Evolutionary conservation across 2,113 vertebrate genomes (phyloP).

Genomic region (Pagrus major): DNA sequence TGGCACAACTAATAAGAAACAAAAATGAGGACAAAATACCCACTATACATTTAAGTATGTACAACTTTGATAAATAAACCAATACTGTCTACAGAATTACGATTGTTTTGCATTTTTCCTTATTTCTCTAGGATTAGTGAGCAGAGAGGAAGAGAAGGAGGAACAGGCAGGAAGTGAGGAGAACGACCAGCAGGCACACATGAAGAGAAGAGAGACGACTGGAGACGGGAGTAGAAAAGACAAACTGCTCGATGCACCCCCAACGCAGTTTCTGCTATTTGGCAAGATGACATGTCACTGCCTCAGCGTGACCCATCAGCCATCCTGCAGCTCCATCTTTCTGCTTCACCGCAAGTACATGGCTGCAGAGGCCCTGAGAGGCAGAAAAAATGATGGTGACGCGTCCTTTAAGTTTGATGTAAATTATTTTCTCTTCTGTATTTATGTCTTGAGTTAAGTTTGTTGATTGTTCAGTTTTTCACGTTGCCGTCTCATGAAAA

Average conservation of each 20-base stretch:
- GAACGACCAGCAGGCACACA: slow-evolving; percentile 47
- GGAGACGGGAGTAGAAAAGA: slow-evolving; percentile 22
- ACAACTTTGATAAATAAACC: slow-evolving; percentile 97
- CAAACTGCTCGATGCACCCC: slow-evolving; percentile 28
- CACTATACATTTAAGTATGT: slow-evolving; percentile 93
- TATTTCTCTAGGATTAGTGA: slow-evolving; percentile 55
- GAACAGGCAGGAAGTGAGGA: too few relatives aligned
- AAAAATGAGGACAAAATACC: slow-evolving; percentile 88
- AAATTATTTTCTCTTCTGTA: too few relatives aligned
- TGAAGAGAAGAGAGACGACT: slow-evolving; percentile 7
- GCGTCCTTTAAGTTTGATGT: too few relatives aligned
- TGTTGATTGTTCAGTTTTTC: too few relatives aligned
- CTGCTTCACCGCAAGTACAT: slow-evolving; percentile 26
- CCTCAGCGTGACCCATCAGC: slow-evolving; percentile 6
- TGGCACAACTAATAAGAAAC: slow-evolving; percentile 81
- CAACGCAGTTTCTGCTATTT: slow-evolving; percentile 12
- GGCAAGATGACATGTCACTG: slow-evolving; percentile 15
- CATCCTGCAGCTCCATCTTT: slow-evolving; percentile 22
- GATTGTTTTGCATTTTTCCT: slow-evolving; percentile 68
- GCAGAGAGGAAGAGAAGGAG: slow-evolving; percentile 24
- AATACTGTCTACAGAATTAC: slow-evolving; percentile 87
- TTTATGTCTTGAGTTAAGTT: too few relatives aligned
- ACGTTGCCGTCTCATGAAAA: too few relatives aligned
- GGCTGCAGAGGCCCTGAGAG: too few relatives aligned
- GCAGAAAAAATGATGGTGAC: too few relatives aligned